These are phyloP conservation scores for Oreochromis mossambicus DNA, from an alignment of 2,797 vertebrate genomes.

Conservation along the genomic window DNA sequence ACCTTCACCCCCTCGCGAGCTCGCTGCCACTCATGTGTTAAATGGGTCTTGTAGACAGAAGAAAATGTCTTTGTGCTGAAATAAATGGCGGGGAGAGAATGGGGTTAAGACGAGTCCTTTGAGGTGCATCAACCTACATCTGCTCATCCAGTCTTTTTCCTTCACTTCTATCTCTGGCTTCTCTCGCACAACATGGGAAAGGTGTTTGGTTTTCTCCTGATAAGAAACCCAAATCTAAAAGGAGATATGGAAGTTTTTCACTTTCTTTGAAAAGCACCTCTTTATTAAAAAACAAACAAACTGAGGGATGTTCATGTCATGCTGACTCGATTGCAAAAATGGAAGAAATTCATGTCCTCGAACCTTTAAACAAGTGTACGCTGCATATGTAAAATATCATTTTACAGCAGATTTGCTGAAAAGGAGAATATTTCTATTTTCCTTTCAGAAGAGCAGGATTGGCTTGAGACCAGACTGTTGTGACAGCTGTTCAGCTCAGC, in stretches of 20 bases:
- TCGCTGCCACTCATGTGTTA: conserved; percentile 69
- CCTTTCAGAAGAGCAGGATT: conserved; percentile 18
- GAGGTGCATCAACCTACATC: conserved; percentile 64
- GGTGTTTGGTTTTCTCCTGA: neutral
- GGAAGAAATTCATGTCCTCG: neutral
- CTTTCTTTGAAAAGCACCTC: neutral
- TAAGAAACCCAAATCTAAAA: neutral
- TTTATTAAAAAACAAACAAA: neutral
- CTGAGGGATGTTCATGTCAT: neutral
- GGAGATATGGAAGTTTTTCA: conserved; percentile 22
- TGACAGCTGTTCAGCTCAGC: conserved; percentile 63
- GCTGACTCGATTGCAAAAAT: neutral
- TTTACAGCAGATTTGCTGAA: neutral
- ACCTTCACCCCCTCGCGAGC: conserved; percentile 24
- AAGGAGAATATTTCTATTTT: conserved; percentile 33
- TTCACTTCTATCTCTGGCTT: neutral
- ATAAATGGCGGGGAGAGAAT: conserved; percentile 65
- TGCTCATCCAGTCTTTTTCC: conserved; percentile 16
- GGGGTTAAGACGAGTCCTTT: conserved; percentile 63
- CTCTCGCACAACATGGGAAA: neutral
- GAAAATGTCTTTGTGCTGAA: conserved; percentile 63
- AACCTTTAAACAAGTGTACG: neutral
- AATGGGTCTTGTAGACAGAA: conserved; percentile 67
- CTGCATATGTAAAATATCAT: conserved; percentile 2
- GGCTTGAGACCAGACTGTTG: conserved; percentile 49